Percentiles rank a stretch among this genome's conserved stretches.
phyloP scores from a whole-genome alignment of 2,888 invertebrate genomes.

The Bruchidius siliquastri region DNA sequence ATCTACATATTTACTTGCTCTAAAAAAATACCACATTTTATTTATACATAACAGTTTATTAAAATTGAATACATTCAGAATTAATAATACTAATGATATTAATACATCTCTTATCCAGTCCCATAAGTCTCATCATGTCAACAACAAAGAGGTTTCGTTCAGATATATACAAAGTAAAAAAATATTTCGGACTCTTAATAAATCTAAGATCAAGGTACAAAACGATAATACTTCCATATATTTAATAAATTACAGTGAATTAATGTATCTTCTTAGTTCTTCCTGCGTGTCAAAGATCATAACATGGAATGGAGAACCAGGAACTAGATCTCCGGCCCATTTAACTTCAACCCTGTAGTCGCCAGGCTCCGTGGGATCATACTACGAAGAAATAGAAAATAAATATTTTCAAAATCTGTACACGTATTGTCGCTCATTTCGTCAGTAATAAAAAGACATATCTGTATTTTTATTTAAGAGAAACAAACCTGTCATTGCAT shows the following conservation, averaged over 20 bases:
- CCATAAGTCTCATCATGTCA: neutral
- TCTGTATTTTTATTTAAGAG: no score
- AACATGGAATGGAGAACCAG: conserved; percentile 97
- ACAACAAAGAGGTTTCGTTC: neutral
- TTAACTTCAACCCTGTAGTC: conserved; percentile 96
- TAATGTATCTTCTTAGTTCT: conserved; percentile 72
- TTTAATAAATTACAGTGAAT: conserved; percentile 33
- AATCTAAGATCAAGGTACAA: neutral
- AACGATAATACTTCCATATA: neutral
- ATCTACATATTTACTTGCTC: no score
- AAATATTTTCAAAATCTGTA: no score
- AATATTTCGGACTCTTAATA: neutral
- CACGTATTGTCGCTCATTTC: no score
- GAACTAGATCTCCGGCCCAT: conserved; percentile 97
- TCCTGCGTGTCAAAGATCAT: conserved; percentile 99
- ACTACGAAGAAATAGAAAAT: conserved; percentile 49
- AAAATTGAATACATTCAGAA: neutral
- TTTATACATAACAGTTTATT: neutral
- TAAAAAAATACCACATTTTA: neutral
- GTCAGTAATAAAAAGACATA: no score
- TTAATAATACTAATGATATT: neutral
- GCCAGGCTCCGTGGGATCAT: conserved; percentile 97
- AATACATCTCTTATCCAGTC: neutral
- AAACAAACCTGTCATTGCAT: no score
- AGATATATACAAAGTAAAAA: neutral